These are phyloP conservation scores for Neosilurus hyrtlii DNA, from an alignment of 2,797 vertebrate species.

Conservation along the genomic window DNA sequence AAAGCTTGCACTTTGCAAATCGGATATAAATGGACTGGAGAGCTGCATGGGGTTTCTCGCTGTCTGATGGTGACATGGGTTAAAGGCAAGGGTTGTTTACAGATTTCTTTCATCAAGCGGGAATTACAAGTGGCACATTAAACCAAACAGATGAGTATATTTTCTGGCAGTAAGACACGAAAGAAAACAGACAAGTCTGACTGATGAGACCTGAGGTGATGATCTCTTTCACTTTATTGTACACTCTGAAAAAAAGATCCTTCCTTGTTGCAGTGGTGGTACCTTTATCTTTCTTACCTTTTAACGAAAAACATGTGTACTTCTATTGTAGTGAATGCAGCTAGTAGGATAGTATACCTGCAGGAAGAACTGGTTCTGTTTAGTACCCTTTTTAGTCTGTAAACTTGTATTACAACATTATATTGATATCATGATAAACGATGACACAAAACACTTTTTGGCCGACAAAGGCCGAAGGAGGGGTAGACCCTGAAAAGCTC, in stretches of 20 bases:
- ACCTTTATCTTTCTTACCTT: not conserved
- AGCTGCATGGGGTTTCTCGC: not conserved
- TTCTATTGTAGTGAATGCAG: too few species aligned
- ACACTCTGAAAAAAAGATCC: not conserved
- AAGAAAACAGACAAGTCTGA: not conserved
- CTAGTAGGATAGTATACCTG: not conserved
- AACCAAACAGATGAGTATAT: not conserved
- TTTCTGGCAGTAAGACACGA: not conserved
- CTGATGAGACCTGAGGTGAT: not conserved
- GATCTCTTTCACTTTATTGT: not conserved
- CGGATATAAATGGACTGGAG: conserved; percentile 13
- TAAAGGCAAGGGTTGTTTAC: not conserved
- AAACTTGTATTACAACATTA: not conserved
- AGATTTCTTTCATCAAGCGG: not conserved
- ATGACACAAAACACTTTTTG: not conserved
- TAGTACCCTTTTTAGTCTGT: not conserved
- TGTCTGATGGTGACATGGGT: not conserved
- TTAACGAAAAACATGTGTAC: not conserved
- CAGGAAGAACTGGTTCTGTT: not conserved
- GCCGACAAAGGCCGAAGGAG: too few species aligned
- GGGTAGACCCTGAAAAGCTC: too few species aligned
- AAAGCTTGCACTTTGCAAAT: conserved; percentile 46
- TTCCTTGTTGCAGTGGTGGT: too few species aligned
- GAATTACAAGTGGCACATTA: not conserved
- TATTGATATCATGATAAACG: not conserved